Percentiles rank a stretch among this genome's conserved stretches.
Conservation (phyloP, 2,797 vertebrate species). For the Semaprochilodus insignis region DNA sequence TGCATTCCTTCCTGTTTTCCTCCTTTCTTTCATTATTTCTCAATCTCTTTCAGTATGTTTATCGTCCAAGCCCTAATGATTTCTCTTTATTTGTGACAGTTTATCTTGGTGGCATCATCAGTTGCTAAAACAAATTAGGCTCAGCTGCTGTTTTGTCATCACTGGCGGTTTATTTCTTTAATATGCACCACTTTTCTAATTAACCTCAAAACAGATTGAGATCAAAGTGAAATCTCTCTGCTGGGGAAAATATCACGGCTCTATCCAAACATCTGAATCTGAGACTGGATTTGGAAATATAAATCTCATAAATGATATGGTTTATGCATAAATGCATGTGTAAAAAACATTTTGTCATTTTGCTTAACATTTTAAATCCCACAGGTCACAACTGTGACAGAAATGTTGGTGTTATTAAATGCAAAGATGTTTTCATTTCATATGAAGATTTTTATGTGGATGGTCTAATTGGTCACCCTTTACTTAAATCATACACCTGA, state of each 20-base stretch:
- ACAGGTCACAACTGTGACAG: too few species aligned
- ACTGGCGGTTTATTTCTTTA: neutral
- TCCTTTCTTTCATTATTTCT: neutral
- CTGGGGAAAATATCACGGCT: neutral
- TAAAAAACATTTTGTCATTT: too few species aligned
- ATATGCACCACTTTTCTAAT: slow-evolving; percentile 6
- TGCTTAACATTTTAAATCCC: too few species aligned
- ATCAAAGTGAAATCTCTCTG: slow-evolving; percentile 6
- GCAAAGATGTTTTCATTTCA: too few species aligned
- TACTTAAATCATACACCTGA: too few species aligned
- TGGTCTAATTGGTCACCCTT: too few species aligned
- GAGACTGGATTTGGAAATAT: neutral
- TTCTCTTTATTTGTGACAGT: too few species aligned
- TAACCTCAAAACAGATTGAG: slow-evolving; percentile 13
- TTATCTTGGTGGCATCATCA: too few species aligned
- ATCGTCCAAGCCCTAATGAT: neutral
- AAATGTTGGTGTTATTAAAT: too few species aligned
- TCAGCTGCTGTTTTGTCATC: neutral
- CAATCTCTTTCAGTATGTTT: neutral
- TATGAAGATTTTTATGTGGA: too few species aligned
- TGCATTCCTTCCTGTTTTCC: neutral
- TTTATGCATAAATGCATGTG: too few species aligned
- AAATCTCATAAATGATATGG: neutral
- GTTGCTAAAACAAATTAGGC: slow-evolving; percentile 6
- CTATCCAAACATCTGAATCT: neutral